Evolutionary conservation across 2,113 vertebrate genomes (phyloP).

Genomic region (Myocastor coypus): DNA sequence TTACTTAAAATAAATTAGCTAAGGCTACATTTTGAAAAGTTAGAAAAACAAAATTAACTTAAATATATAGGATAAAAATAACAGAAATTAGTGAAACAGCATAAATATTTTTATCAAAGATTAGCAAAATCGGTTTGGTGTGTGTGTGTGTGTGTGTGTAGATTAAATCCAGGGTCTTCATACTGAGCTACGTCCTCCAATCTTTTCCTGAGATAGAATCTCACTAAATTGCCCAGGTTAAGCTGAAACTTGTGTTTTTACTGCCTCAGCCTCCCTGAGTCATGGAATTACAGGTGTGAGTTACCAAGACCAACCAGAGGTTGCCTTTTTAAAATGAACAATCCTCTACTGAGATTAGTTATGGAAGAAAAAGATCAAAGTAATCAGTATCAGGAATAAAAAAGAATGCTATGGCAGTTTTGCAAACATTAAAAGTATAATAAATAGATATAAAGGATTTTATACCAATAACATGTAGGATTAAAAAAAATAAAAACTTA

Average conservation of each 20-base stretch:
- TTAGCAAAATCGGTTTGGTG: neutral
- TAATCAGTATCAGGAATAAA: neutral
- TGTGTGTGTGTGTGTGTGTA: neutral
- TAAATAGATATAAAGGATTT: neutral
- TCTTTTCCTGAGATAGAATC: neutral
- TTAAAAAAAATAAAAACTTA: slow-evolving; percentile 11
- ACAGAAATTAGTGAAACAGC: neutral
- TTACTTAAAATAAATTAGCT: neutral
- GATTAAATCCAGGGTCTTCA: neutral
- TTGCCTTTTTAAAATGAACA: neutral
- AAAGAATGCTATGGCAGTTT: neutral
- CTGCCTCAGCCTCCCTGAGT: neutral
- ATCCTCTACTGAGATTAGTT: neutral
- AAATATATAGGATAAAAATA: neutral
- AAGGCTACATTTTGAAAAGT: slow-evolving; percentile 22
- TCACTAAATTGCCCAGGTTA: neutral
- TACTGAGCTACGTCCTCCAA: neutral
- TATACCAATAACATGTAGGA: neutral
- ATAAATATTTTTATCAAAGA: neutral
- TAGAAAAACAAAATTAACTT: neutral
- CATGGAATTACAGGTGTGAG: neutral
- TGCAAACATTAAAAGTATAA: neutral
- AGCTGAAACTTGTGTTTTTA: neutral
- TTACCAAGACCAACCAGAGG: neutral
- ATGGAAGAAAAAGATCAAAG: neutral